Evolutionary conservation across 2,113 vertebrate species (phyloP).

Genomic region (Ptychochromis oligacanthus): DNA sequence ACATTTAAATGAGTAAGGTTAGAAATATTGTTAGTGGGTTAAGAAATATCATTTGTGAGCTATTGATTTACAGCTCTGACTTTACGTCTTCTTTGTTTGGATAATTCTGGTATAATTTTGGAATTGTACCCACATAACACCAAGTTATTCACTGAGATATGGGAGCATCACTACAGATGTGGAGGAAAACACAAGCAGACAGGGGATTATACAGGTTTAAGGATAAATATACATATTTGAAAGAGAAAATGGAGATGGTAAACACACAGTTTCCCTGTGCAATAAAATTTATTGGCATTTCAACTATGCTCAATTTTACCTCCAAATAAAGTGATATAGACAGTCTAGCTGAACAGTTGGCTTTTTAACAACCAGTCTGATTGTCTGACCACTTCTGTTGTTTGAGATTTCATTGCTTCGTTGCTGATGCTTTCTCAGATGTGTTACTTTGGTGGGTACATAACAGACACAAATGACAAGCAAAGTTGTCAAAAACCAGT

Average conservation of each 20-base stretch:
- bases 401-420: neutral
- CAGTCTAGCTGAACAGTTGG: neutral
- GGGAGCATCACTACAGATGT: no score
- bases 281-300: neutral
- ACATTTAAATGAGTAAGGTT: neutral
- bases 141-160: no score
- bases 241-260: neutral
- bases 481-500: neutral
- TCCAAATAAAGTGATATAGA: neutral
- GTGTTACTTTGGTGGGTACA: neutral
- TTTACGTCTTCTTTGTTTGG: no score
- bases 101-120: no score
- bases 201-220: neutral
- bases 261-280: fast-evolving
- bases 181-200: neutral
- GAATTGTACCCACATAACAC: no score
- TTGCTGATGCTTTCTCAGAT: neutral
- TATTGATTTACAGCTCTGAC: neutral
- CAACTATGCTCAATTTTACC: neutral
- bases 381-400: neutral
- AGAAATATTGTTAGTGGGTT: fast-evolving
- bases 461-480: neutral
- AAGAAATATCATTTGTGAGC: neutral
- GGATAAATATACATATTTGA: neutral
- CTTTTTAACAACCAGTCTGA: neutral